A percentile compares a stretch with the other conserved stretches of the same genome.
phyloP scores from a whole-genome alignment of 64 coral and sea anemone species.

The Hydrozoanthus tunicans region DNA sequence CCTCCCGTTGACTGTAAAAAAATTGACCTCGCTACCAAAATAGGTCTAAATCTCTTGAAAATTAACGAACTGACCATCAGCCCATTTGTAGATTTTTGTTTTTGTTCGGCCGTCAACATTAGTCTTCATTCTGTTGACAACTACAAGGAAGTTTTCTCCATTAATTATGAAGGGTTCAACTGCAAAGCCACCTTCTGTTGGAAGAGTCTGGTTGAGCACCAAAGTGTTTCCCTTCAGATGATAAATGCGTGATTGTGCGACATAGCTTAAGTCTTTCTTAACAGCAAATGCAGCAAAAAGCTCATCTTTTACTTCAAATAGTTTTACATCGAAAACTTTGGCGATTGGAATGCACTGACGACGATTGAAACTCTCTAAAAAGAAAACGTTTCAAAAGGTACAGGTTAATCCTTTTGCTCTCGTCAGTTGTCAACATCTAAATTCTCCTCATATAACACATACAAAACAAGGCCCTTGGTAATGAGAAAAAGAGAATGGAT shows the following conservation, averaged over 20 bases:
- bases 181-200: neutral
- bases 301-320: neutral
- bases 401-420: too few relatives aligned
- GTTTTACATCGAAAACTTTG: neutral
- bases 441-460: too few relatives aligned
- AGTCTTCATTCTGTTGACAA: neutral
- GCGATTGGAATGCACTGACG: neutral
- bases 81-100: neutral
- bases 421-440: too few relatives aligned
- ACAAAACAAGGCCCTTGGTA: too few relatives aligned
- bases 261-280: neutral
- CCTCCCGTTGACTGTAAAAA: neutral
- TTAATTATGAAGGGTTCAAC: neutral
- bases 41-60: neutral
- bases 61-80: neutral
- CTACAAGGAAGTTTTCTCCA: neutral
- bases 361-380: neutral
- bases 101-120: neutral
- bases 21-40: neutral
- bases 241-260: neutral
- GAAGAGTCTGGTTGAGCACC: neutral
- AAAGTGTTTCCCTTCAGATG: neutral
- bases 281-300: neutral
- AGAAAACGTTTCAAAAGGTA: too few relatives aligned
- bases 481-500: too few relatives aligned